Evolutionary conservation across 2,797 vertebrate genomes (phyloP), one percentile per base, ranked within the genome.

Genomic region (Gymnoscopelus microlampas): DNA sequence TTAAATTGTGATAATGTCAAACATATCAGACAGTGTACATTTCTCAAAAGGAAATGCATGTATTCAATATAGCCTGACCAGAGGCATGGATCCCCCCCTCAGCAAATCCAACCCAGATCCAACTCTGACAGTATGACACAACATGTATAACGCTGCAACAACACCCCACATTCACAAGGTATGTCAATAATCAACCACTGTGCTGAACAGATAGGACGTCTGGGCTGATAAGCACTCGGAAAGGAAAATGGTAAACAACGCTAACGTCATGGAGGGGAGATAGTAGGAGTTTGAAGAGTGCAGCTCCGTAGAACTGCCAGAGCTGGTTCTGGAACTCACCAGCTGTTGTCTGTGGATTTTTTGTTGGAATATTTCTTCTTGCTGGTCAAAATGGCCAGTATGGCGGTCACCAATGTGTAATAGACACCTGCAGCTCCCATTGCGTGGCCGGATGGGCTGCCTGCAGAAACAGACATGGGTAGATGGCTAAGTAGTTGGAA

Each of bases 381-480:
- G 78, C 68, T 84, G 73, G 68, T 70, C 54, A 60, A 77, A 23
- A 95, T 66, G 3, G 95, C 84, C 10, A 99, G 94, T 50, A 95
- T 86, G n/a, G 97, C 94, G 0, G 95, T 97, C 66, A 98, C 95
- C 90, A 98, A 95, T 60, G 95, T 94, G 0, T 97, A 98, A 86
- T 97, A 98, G n/a, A 99, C 93, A 0, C 95, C 95, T 0, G 98
- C 96, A 11, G 97, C 93, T 0, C 98, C 98, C 98, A 99, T 99
- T 2, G 97, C 96, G 0, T 99, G 97, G 9, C 97, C 98, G 1
- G 94, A 95, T 0, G 94, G 94, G 73, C 94, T 95, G 47, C 94
- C 94, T 94, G 62, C 10, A 56, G 13, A 47, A 13, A 73, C 2
- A 69, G 0, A 26, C 13, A 47, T 39, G 53, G 11, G 48, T 63